phyloP scores from a whole-genome alignment of 2,113 vertebrate species.

The Uria lomvia region DNA sequence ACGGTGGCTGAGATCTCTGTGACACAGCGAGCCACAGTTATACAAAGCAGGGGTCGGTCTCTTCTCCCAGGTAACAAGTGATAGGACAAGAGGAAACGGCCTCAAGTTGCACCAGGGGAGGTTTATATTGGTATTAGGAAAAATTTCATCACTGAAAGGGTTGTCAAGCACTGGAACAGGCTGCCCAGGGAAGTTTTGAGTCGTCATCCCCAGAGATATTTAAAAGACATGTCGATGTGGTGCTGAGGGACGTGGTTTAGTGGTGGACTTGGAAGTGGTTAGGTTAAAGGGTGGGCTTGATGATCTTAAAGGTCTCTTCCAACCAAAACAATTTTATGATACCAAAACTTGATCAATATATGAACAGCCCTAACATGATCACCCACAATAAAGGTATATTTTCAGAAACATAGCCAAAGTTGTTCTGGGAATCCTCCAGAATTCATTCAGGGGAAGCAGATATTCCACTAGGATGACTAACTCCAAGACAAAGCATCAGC shows the following conservation, averaged over 20 bases:
- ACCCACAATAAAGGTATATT: not conserved
- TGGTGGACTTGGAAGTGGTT: not conserved
- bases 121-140: not conserved
- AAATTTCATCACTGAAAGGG: not conserved
- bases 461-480: not conserved
- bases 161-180: not conserved
- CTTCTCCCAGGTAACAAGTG: not conserved
- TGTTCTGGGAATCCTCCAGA: not conserved
- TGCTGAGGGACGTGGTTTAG: not conserved
- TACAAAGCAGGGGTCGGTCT: not conserved
- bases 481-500: not conserved
- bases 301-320: not conserved
- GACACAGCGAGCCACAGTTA: not conserved
- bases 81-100: not conserved
- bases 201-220: not conserved
- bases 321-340: not conserved
- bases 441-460: not conserved
- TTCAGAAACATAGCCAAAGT: not conserved
- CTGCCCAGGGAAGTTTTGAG: not conserved
- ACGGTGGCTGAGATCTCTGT: not conserved
- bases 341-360: not conserved
- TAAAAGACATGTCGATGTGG: not conserved
- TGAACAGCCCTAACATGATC: not conserved
- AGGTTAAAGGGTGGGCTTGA: not conserved
- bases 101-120: not conserved